Base-by-base conservation (phyloP, 1,140 invertebrate species). In the Ruditapes philippinarum region DNA sequence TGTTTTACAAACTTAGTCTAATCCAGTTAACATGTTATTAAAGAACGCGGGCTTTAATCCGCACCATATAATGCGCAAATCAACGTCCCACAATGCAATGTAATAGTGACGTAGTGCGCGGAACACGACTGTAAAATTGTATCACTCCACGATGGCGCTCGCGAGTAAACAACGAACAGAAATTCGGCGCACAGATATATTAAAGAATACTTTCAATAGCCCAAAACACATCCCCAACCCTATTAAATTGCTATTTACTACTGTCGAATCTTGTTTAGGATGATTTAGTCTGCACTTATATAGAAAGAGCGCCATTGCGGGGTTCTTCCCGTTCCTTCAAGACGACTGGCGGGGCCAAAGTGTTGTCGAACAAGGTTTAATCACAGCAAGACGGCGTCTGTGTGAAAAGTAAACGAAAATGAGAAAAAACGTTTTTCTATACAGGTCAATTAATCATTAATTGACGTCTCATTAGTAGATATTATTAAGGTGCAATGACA, bases 41-140 rank as follows among this genome's bases (percentile, higher is more conserved):
- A 49, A 78, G 22, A 31, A 51, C 17, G 45, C 33, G 45, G 54
- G 22, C 74, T 14, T 36, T 78, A 78, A 78, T 78, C 42, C 74
- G 19, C 1, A 36, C 3, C 74, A 49, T 22, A 54, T 57, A 78
- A 78, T 49, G 31, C 19, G 45, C 45, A 49, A 51, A 54, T 78
- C 42, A 40, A 11, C 22, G n/a, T n/a, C 42, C 25, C 73, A 76
- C 42, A 76, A 76, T 76, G 73, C 28, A 28, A 2, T 12, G 45
- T 22, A 78, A 78, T 31, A 33, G 31, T 31, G 14, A 17, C 74
- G 36, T 51, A 19, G 33, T 57, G 74, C 74, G 74, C 74, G 25
- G 74, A 78, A 78, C 74, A 78, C 36, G 49, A 14, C 42, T 49
- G 74, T 78, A 40, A 78, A 78, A 78, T 78, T 78, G 74, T 36